Conservation (phyloP, 2,113 vertebrate genomes). For the Epinephelus fuscoguttatus region DNA sequence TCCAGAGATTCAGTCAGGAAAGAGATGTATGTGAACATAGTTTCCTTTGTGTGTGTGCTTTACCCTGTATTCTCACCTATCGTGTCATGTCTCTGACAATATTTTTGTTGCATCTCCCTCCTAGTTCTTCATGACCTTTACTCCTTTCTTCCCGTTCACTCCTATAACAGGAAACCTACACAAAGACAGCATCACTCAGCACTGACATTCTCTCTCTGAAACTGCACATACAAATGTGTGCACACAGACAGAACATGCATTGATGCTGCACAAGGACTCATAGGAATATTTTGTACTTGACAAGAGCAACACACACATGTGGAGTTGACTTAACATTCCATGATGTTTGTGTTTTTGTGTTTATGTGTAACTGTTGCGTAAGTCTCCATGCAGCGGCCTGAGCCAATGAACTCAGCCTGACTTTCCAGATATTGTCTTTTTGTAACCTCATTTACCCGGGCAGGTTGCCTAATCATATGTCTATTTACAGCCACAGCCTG, state of each 20-base stretch:
- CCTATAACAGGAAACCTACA: constrained; percentile 15
- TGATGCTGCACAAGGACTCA: neutral
- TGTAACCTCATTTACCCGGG: constrained; percentile 29
- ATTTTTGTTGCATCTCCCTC: neutral
- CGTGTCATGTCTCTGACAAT: neutral
- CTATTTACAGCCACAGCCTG: constrained; percentile 39
- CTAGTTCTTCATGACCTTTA: neutral
- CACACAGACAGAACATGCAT: neutral
- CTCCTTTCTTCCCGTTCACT: constrained; percentile 3
- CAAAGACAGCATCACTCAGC: constrained; percentile 20
- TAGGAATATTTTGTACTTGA: neutral
- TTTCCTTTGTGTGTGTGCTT: neutral
- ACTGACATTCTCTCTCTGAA: neutral
- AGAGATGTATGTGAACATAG: constrained; percentile 2
- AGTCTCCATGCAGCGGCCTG: neutral
- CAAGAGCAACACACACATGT: neutral
- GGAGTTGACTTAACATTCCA: neutral
- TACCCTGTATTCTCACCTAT: neutral
- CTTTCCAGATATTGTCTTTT: constrained; percentile 5
- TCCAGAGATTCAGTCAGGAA: neutral
- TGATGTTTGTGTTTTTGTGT: constrained; percentile 3
- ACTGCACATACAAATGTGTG: neutral
- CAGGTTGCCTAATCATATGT: constrained; percentile 37
- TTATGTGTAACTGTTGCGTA: neutral
- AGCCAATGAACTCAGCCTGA: constrained; percentile 39